Conservation (phyloP, 2,113 vertebrate species). For the Elanoides forficatus region DNA sequence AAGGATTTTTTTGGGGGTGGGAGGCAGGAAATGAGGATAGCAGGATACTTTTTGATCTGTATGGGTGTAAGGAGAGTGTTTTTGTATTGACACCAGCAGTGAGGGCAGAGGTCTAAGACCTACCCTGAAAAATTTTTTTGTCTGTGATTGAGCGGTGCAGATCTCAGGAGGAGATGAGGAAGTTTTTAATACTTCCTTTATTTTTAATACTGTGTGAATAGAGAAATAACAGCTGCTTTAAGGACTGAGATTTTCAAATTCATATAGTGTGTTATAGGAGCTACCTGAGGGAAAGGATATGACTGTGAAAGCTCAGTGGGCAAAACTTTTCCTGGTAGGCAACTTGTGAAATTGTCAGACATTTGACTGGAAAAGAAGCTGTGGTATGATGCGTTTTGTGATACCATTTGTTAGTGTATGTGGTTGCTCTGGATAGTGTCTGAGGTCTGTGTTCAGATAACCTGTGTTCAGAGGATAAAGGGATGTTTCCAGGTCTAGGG, state of each 20-base stretch:
- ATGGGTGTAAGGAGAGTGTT: neutral
- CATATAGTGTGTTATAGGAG: neutral
- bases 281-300: neutral
- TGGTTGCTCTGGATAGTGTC: neutral
- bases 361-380: neutral
- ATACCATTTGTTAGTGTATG: neutral
- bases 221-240: neutral
- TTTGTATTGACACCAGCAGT: neutral
- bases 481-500: neutral
- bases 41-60: neutral
- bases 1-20: neutral
- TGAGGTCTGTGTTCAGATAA: neutral
- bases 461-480: neutral
- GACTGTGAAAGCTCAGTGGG: neutral
- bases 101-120: neutral
- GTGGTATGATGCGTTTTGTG: neutral
- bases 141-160: neutral
- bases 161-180: neutral
- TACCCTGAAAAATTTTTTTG: neutral
- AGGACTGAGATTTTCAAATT: neutral
- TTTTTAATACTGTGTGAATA: neutral
- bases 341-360: neutral
- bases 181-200: neutral
- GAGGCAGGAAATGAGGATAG: neutral
- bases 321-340: neutral